Evolutionary conservation across 2,113 vertebrate genomes (phyloP).

Genomic region (Oncorhynchus keta): DNA sequence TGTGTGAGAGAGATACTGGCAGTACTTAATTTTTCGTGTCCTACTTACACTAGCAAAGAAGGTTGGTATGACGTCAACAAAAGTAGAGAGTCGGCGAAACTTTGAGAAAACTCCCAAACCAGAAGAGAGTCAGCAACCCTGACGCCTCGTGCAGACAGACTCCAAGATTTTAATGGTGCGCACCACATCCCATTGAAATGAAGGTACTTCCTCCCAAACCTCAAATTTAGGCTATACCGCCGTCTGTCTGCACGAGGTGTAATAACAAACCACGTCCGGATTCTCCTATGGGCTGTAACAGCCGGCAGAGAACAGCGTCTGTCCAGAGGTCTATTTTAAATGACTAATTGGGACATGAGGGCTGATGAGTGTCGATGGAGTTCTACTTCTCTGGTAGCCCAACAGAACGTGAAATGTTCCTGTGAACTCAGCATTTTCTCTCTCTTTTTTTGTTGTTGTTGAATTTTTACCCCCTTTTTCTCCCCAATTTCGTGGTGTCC

Average conservation of each 20-base stretch:
- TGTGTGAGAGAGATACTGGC: background rate
- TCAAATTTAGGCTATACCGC: background rate
- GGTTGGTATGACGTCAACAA: background rate
- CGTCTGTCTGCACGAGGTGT: background rate
- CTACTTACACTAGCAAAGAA: background rate
- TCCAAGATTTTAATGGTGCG: no score
- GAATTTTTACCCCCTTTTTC: no score
- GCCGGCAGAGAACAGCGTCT: background rate
- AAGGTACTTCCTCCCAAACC: no score
- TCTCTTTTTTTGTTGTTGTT: no score
- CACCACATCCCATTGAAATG: background rate
- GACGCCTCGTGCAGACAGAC: no score
- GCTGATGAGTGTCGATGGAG: background rate
- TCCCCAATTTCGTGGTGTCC: no score
- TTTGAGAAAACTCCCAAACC: background rate
- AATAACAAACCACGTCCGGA: background rate
- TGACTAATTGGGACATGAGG: no score
- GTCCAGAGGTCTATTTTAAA: background rate
- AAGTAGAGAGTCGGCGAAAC: background rate
- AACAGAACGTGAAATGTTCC: conserved; percentile 40
- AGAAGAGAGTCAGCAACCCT: background rate
- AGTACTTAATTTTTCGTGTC: background rate
- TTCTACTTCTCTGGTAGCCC: conserved; percentile 24
- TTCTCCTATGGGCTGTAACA: background rate
- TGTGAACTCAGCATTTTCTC: conserved; percentile 57